Conservation (phyloP, 2,797 vertebrate species). For the Cossypha polioptera region DNA sequence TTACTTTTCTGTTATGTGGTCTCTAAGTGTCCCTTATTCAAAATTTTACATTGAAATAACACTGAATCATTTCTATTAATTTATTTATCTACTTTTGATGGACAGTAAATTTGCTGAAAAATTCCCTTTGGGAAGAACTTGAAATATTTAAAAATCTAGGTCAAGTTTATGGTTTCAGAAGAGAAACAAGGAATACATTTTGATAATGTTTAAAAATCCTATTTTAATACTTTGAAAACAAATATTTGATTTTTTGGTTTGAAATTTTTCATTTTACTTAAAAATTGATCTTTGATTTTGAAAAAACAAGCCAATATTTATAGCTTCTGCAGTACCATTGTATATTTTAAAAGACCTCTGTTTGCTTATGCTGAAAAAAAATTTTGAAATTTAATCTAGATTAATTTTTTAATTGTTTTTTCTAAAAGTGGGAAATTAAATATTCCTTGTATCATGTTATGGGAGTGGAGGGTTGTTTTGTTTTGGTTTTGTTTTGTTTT, state of each 20-base stretch:
- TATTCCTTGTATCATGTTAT: neutral
- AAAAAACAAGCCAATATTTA: neutral
- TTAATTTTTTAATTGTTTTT: neutral
- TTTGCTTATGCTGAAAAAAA: neutral
- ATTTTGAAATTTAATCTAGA: neutral
- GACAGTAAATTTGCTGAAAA: slow-evolving; percentile 4
- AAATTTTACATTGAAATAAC: neutral
- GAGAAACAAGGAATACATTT: neutral
- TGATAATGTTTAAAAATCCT: neutral
- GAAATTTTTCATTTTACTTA: neutral
- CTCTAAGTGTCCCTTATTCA: neutral
- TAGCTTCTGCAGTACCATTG: neutral
- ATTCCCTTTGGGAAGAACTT: neutral
- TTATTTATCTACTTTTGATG: neutral
- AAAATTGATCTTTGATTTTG: neutral
- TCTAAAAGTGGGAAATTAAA: neutral
- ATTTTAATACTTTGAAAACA: neutral
- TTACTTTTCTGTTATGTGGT: neutral
- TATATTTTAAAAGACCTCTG: neutral
- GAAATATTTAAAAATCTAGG: slow-evolving; percentile 16
- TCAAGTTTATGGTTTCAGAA: neutral
- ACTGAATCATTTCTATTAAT: neutral
- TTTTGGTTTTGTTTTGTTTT: neutral
- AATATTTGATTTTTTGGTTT: neutral
- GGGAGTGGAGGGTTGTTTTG: accelerated